Evolutionary conservation across 2,888 invertebrate genomes (phyloP).

Genomic region (Corbicula japonica): DNA sequence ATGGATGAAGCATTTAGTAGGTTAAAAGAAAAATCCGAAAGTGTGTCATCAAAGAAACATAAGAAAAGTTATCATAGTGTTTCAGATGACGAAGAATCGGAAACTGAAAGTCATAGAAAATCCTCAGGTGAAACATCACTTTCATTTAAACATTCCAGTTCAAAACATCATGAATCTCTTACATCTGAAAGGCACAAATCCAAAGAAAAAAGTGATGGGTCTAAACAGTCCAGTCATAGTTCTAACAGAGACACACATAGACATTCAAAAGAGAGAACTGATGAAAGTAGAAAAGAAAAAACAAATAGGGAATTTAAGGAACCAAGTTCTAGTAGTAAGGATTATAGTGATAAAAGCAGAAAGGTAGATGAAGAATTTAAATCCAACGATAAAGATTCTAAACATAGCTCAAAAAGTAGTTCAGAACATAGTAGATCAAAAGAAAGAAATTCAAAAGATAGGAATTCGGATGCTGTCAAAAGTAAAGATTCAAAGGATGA

Average conservation of each 20-base stretch:
- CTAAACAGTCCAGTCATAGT: conserved; percentile 28
- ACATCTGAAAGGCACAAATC: conserved; percentile 10
- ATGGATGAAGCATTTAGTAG: no score
- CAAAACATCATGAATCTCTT: conserved; percentile 6
- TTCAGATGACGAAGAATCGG: conserved; percentile 6
- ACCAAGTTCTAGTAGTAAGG: background rate
- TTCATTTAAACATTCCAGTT: background rate
- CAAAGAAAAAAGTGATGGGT: conserved; percentile 3
- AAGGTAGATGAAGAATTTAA: background rate
- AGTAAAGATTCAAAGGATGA: no score
- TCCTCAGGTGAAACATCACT: conserved; percentile 2
- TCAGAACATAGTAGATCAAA: conserved; percentile 16
- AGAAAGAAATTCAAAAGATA: conserved; percentile 11
- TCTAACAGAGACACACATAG: background rate
- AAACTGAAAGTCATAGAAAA: conserved; percentile 8
- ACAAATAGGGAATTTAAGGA: background rate
- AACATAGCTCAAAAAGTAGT: conserved; percentile 7
- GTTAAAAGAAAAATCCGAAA: no score
- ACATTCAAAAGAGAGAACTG: background rate
- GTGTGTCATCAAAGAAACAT: no score
- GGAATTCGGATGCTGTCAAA: background rate
- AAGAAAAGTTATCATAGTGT: conserved; percentile 14
- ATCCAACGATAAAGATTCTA: background rate
- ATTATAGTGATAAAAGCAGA: background rate
- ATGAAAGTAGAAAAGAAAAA: conserved; percentile 1